phyloP scores from a whole-genome alignment of 2,113 vertebrate genomes.

The Trogon melanurus region DNA sequence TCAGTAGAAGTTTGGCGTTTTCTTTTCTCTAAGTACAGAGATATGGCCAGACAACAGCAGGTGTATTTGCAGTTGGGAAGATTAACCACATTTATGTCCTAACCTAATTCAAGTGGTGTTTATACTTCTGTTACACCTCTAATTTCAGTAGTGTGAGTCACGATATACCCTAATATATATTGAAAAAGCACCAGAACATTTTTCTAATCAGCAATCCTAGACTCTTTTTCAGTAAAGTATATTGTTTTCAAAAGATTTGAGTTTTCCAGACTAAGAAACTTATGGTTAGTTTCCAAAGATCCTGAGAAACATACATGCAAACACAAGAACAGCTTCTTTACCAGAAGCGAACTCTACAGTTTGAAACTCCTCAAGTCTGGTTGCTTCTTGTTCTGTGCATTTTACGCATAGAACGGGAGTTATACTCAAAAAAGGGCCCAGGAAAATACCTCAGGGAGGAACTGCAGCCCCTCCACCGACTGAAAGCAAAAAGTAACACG shows the following conservation, averaged over 20 bases:
- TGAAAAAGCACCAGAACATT: neutral
- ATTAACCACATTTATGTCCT: neutral
- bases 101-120: neutral
- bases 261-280: neutral
- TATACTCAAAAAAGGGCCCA: neutral
- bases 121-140: neutral
- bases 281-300: neutral
- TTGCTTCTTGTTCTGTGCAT: neutral
- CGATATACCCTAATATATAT: neutral
- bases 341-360: neutral
- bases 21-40: too few species aligned
- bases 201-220: neutral
- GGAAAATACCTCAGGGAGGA: neutral
- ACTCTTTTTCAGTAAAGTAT: neutral
- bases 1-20: neutral
- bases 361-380: neutral
- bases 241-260: neutral
- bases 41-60: neutral
- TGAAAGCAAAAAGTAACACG: neutral
- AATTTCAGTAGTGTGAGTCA: neutral
- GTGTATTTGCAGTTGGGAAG: neutral
- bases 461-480: neutral
- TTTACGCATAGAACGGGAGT: neutral
- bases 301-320: neutral
- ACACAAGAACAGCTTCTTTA: neutral